These are phyloP conservation scores for Eulithis prunata DNA, from an alignment of 2,888 invertebrate genomes.

Conservation along the genomic window DNA sequence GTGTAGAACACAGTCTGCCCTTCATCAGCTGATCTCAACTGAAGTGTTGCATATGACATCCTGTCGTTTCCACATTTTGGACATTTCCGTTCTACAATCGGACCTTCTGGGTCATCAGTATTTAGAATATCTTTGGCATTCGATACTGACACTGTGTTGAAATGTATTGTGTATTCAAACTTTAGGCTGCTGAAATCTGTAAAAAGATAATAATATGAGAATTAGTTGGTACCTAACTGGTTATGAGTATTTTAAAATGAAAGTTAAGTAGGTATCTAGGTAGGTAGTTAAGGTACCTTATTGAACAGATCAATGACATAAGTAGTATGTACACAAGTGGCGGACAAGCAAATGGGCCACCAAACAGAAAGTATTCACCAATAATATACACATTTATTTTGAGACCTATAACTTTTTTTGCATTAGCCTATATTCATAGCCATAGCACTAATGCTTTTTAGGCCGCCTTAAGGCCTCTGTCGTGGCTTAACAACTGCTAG, in stretches of 20 bases:
- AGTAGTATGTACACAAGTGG: too few relatives aligned
- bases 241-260: not conserved
- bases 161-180: constrained; percentile 88
- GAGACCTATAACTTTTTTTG: too few relatives aligned
- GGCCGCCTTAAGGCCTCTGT: too few relatives aligned
- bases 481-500: too few relatives aligned
- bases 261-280: too few relatives aligned
- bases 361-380: too few relatives aligned
- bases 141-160: constrained; percentile 84
- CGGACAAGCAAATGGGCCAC: too few relatives aligned
- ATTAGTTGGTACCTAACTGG: not conserved
- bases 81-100: constrained; percentile 92
- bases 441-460: too few relatives aligned
- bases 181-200: constrained; percentile 87
- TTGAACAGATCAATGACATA: too few relatives aligned
- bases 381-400: too few relatives aligned
- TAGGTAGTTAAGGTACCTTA: too few relatives aligned
- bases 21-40: constrained; percentile 98
- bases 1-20: constrained; percentile 99
- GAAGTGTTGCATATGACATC: constrained; percentile 98
- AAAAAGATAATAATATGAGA: constrained; percentile 37
- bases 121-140: constrained; percentile 62
- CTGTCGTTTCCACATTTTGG: constrained; percentile 94
- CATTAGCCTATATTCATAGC: too few relatives aligned
- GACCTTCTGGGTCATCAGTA: constrained; percentile 87